Base-by-base conservation (phyloP, 2,113 vertebrate species). In the Sphaerodactylus townsendi region DNA sequence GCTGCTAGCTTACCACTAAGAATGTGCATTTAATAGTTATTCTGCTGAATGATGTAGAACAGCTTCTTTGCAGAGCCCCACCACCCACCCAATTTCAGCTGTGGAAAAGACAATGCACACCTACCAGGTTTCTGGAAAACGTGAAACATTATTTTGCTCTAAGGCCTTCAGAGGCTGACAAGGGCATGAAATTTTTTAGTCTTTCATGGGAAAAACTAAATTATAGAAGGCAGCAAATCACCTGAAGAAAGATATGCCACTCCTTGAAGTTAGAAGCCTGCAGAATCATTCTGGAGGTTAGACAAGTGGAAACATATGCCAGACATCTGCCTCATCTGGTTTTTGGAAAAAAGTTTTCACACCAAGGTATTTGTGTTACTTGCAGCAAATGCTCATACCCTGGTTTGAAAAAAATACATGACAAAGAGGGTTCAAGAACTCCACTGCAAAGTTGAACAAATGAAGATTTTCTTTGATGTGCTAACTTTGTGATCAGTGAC, bases 111-210 rank as follows among this genome's bases (percentile, higher is more conserved):
- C 39, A 11, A 37, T 72, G 2, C 59, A 88, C 2, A 62, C 76
- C 48, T 84, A n/a, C 4, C 71, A 39, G 59, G 30, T 37, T 25
- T 33, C 7, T 17, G 41, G 11, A 0, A 5, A 79, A 86, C 79
- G 64, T 77, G 48, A 79, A 86, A 68, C 0, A 0, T 28, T 25
- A 2, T 9, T 4, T 11, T 10, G 66, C n/a, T 85, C 82, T 77
- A 91, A 82, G 78, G 37, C 86, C 87, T 87, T 90, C 73, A 87
- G 85, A 37, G 8, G 53, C 86, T 87, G 44, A 82, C 75, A 82
- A 75, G 23, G 21, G 83, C 15, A 74, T 44, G 48, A 85, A 83
- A 35, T 65, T 39, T 87, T 87, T 87, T 82, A 75, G 75, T 64
- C 50, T 53, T n/a, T 33, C 72, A 56, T 70, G 73, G 85, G 46